Conservation (phyloP, 2,113 vertebrate genomes). For the Sinosuthora webbiana region DNA sequence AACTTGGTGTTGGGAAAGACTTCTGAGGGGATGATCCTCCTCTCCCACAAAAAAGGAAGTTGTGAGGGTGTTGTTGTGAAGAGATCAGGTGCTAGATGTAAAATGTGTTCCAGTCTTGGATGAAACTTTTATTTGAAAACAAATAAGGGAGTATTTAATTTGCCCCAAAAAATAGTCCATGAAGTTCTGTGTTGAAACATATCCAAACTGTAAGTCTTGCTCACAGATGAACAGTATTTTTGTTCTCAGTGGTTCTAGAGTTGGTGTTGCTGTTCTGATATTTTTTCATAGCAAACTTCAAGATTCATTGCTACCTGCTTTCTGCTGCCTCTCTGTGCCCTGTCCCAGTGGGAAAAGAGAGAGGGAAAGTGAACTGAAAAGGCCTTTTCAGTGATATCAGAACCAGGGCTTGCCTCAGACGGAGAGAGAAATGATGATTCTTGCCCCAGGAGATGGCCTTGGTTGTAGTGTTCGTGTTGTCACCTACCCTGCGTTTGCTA, state of each 20-base stretch:
- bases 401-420: not conserved
- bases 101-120: not conserved
- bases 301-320: not conserved
- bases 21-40: not conserved
- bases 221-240: not conserved
- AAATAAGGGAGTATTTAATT: not conserved
- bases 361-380: not conserved
- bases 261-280: not conserved
- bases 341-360: not conserved
- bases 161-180: not conserved
- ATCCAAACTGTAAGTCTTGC: not conserved
- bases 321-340: not conserved
- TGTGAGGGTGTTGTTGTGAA: not conserved
- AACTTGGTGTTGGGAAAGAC: not conserved
- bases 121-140: not conserved
- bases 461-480: accelerated
- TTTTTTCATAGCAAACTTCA: not conserved
- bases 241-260: not conserved
- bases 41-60: not conserved
- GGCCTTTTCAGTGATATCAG: not conserved
- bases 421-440: not conserved
- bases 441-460: not conserved
- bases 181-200: not conserved
- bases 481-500: not conserved
- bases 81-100: not conserved